A percentile compares a stretch with the other conserved stretches of the same genome.
Evolutionary conservation across 1,140 invertebrate species (phyloP).

Genomic region (Heliothis virescens): DNA sequence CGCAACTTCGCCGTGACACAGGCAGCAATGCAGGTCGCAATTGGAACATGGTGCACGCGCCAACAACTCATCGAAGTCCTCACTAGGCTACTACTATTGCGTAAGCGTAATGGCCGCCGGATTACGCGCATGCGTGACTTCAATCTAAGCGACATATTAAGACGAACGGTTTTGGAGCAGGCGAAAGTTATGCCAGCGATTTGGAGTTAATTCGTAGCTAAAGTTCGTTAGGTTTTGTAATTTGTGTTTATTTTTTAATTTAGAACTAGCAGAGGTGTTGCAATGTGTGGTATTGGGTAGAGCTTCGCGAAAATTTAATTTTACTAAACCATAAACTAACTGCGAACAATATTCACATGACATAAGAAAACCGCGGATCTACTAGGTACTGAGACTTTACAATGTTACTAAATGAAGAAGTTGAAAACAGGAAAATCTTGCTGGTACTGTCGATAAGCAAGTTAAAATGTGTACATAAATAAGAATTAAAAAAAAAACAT

Average conservation of each 20-base stretch:
- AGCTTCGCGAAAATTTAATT: no score
- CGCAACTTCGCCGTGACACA: conserved; percentile 59
- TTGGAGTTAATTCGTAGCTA: not conserved
- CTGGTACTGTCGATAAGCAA: no score
- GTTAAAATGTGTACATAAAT: not conserved
- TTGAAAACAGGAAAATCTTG: no score
- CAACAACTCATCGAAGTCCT: conserved; percentile 44
- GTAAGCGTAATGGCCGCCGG: conserved; percentile 57
- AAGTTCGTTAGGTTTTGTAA: not conserved
- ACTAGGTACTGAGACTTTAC: no score
- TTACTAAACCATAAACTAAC: no score
- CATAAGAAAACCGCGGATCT: no score
- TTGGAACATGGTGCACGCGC: conserved; percentile 70
- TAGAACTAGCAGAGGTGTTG: no score
- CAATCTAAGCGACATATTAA: conserved; percentile 57
- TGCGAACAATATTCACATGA: no score
- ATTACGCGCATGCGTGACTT: conserved; percentile 64
- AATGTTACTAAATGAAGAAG: no score
- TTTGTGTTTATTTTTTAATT: no score
- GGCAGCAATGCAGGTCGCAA: conserved; percentile 69
- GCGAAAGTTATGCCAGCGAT: conserved; percentile 33
- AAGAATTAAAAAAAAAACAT: not conserved
- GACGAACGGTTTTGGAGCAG: conserved; percentile 40
- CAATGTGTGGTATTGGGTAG: no score
- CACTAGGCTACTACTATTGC: conserved; percentile 56